These are phyloP conservation scores for Megaceryle alcyon DNA, from an alignment of 2,797 vertebrate genomes.

Conservation along the genomic window DNA sequence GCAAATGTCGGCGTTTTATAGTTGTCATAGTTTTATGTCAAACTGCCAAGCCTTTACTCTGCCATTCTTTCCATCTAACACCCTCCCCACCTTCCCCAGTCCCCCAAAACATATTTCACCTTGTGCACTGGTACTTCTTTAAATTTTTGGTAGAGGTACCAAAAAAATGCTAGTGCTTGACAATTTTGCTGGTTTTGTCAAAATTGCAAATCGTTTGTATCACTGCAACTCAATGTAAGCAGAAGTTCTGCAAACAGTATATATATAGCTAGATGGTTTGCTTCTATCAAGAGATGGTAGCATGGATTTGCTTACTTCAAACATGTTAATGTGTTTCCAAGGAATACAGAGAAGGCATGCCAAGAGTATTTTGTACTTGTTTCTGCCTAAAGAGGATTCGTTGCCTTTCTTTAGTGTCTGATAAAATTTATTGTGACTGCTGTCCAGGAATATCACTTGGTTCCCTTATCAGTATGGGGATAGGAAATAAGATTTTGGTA, in stretches of 20 bases:
- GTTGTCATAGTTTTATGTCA: neutral
- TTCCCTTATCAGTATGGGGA: neutral
- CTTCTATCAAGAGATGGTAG: neutral
- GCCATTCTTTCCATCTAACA: neutral
- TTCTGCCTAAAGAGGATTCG: neutral
- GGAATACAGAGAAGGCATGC: neutral
- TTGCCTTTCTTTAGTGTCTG: neutral
- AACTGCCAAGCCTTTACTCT: neutral
- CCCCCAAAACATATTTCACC: neutral
- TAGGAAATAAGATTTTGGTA: neutral
- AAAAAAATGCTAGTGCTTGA: neutral
- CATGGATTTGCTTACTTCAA: neutral
- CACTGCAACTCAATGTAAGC: neutral
- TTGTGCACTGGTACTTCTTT: neutral
- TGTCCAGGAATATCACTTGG: neutral
- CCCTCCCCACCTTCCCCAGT: neutral
- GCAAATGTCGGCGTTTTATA: neutral
- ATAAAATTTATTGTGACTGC: neutral
- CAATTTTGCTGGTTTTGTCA: neutral
- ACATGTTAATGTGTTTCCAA: neutral
- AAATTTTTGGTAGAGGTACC: neutral
- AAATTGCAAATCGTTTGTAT: neutral
- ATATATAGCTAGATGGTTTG: neutral
- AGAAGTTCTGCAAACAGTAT: neutral
- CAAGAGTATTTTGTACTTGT: neutral